Evolutionary conservation across 1,140 invertebrate genomes (phyloP).

Genomic region (Cotesia glomerata): DNA sequence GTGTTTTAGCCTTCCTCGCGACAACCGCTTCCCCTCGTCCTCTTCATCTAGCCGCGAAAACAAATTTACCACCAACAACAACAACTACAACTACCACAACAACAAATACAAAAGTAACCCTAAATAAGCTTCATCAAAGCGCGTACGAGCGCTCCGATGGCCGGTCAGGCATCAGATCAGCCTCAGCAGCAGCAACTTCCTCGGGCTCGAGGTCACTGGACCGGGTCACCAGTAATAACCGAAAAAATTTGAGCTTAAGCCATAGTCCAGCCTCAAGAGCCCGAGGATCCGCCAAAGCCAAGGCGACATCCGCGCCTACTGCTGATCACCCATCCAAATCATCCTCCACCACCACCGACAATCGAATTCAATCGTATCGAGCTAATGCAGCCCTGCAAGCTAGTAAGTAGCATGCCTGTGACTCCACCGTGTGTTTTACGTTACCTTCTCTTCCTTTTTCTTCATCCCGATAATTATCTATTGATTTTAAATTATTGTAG

Average conservation of each 20-base stretch:
- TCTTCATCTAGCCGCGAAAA: slow-evolving; percentile 61
- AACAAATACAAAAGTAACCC: slow-evolving; percentile 39
- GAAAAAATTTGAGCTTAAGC: too few species aligned
- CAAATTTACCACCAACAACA: slow-evolving; percentile 34
- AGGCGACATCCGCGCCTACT: slow-evolving; percentile 38
- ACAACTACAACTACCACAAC: slow-evolving; percentile 28
- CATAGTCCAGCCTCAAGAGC: slow-evolving; percentile 18
- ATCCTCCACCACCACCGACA: slow-evolving; percentile 49
- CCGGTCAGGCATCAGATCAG: slow-evolving; percentile 40
- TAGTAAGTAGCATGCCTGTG: slow-evolving; percentile 62
- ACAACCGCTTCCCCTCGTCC: slow-evolving; percentile 63
- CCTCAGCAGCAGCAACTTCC: slow-evolving; percentile 32
- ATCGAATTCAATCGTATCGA: slow-evolving; percentile 56
- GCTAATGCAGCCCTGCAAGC: slow-evolving; percentile 50
- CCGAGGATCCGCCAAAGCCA: slow-evolving; percentile 42
- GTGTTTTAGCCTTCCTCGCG: slow-evolving; percentile 63
- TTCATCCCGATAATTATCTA: not conserved
- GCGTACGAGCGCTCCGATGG: slow-evolving; percentile 53
- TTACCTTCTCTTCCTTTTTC: not conserved
- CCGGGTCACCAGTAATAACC: slow-evolving; percentile 41
- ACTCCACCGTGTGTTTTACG: slow-evolving; percentile 9
- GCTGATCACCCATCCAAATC: slow-evolving; percentile 56
- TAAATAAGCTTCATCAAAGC: slow-evolving; percentile 52
- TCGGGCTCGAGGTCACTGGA: slow-evolving; percentile 53
- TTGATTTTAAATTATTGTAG: slow-evolving; percentile 14